Base-by-base conservation (phyloP, 2,797 vertebrate species). In the Atherinosoma microstoma region DNA sequence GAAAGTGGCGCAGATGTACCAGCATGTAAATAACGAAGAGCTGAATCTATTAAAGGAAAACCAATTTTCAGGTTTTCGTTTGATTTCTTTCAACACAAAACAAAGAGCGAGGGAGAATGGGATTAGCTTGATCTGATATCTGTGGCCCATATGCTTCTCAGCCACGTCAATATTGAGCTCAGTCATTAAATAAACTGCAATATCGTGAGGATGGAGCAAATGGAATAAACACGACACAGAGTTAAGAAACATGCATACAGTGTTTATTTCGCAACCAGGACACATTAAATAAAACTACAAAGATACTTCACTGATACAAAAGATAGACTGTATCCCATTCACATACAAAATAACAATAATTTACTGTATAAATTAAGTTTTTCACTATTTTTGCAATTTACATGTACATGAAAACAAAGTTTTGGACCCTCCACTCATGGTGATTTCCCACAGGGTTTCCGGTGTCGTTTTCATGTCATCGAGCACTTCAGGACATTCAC, bases 281-380 rank as follows among this genome's bases (percentile, higher is more conserved):
- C 92, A 94, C 93, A 93, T 96, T 95, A 95, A 95, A 95, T 95
- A 94, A 94, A 94, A 93, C 94, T 94, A 95, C 91, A 94, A 94
- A 93, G 91, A 72, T 94, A 95, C 94, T 95, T 94, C 92, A 94
- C 93, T 93, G 91, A 91, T 95, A 94, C 91, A 95, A 95, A 95
- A 96, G 91, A 95, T 94, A 94, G 91, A 93, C 92, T 94, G 94
- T 94, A 92, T 95, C 92, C 94, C 93, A 92, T 94, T 94, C 93
- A 95, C 93, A 89, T 94, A 94, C 90, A 94, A 95, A 95, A 95
- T 85, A 94, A 94, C 87, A 95, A 95, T 95, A 96, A 96, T 94
- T 95, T 96, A 96, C 93, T 93, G 94, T 94, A 96, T 95, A 96
- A 96, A 96, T 96, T 93, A 95, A 94, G 84, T 91, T 92, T 47